Base-by-base conservation (phyloP, 2,797 vertebrate genomes). In the Spheniscus humboldti region DNA sequence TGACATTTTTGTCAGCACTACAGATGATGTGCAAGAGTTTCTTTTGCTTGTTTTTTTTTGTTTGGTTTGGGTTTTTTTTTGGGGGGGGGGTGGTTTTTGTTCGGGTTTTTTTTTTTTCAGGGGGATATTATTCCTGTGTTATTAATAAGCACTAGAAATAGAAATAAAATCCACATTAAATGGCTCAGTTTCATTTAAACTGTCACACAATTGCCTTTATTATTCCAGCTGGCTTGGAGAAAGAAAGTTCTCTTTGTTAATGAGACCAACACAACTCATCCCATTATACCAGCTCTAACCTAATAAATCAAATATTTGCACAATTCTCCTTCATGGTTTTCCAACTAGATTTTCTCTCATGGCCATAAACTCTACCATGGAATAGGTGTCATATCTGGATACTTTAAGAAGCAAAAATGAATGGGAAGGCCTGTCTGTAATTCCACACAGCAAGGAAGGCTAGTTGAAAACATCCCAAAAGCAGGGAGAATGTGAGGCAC, bases 281-380 rank as follows among this genome's bases (percentile, higher is more conserved):
- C 81, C 33, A 60, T 96, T 95, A 95, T 78, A 93, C 62, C 60
- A 87, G 22, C 66, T 94, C 76, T 94, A 96, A 91, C 67, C 55
- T 96, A 96, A 93, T 89, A 93, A 96, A 95, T 95, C 69, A 92
- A 94, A 94, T 96, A 89, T 94, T 97, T 97, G 37, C 83, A 60
- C 39, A 69, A 88, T 91, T 94, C 39, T 73, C 50, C 67, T 89
- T 96, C 23, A n/a, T 4, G 2, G 14, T 76, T 87, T 88, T 74
- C 15, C 18, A 73, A 84, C 28, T 5, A 69, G 10, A 30, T 43
- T 68, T 91, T 82, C 90, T 67, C 39, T 67, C 31, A n/a, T 30
- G n/a, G 3, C 4, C 47, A 33, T 68, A 92, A 96, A 94, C 68
- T 92, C 73, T 78, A 69, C 24, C 47, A 23, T 47, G 24, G 81